A percentile compares a stretch with the other conserved stretches of the same genome.
Conservation (phyloP, 2,113 vertebrate species). For the Candoia aspera region DNA sequence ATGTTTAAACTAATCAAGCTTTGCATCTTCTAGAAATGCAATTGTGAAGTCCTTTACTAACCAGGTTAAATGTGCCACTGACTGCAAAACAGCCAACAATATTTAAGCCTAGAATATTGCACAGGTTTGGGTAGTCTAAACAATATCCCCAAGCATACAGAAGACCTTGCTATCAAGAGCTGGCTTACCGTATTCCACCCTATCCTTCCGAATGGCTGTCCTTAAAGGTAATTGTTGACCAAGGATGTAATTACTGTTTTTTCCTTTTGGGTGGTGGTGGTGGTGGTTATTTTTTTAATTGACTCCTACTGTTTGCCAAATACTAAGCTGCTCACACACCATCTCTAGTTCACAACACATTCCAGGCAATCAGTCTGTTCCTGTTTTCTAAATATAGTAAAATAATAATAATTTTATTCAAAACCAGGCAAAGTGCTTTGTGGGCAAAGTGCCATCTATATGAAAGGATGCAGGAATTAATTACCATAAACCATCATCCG, state of each 20-base stretch:
- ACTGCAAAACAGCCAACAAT: neutral
- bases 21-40: neutral
- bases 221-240: neutral
- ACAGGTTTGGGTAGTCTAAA: neutral
- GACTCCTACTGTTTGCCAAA: constrained; percentile 1
- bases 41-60: neutral
- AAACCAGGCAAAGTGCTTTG: constrained; percentile 24
- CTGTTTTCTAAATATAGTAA: constrained; percentile 39
- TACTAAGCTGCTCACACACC: constrained; percentile 33
- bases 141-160: neutral
- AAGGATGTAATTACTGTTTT: neutral
- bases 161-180: neutral
- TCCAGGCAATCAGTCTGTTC: constrained; percentile 19
- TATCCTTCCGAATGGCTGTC: neutral
- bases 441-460: constrained; percentile 48
- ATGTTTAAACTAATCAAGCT: too few species aligned
- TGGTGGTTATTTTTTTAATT: accelerated
- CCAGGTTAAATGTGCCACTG: neutral
- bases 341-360: constrained; percentile 11
- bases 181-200: neutral
- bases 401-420: constrained; percentile 46
- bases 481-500: constrained; percentile 43
- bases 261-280: neutral
- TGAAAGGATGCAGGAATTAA: constrained; percentile 38
- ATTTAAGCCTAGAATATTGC: neutral